Percentiles rank a stretch among this genome's conserved stretches.
Conservation (phyloP, 2,888 invertebrate genomes). For the Tenthredo amoena region DNA sequence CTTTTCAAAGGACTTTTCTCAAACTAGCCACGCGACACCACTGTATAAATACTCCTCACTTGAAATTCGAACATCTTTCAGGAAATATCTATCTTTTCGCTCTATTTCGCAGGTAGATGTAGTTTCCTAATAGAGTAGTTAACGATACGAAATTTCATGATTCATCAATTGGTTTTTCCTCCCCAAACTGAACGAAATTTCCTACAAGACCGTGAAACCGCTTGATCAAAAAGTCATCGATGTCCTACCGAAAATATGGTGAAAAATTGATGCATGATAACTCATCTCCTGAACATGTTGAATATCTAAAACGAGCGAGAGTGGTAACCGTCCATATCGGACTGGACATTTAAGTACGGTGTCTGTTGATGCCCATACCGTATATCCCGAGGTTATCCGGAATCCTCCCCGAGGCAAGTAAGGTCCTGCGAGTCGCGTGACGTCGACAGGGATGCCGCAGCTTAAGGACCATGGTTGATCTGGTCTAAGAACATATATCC, state of each 20-base stretch:
- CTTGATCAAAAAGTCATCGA: background rate
- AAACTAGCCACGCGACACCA: slow-evolving; percentile 63
- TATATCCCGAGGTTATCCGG: slow-evolving; percentile 18
- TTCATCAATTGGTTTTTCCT: background rate
- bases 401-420: slow-evolving; percentile 21
- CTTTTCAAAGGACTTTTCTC: slow-evolving; percentile 27
- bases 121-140: background rate
- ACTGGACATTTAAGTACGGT: slow-evolving; percentile 22
- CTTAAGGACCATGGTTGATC: slow-evolving; percentile 49
- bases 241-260: background rate
- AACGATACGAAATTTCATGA: background rate
- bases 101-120: background rate
- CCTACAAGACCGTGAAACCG: background rate
- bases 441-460: slow-evolving; percentile 38
- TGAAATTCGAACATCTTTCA: slow-evolving; percentile 1
- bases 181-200: background rate
- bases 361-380: slow-evolving; percentile 15
- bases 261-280: background rate
- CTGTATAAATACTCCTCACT: background rate
- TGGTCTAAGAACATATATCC: slow-evolving; percentile 45
- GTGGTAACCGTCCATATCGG: background rate
- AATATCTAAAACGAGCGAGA: background rate
- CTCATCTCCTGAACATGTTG: background rate
- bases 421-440: slow-evolving; percentile 50
- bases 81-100: background rate